These are phyloP conservation scores for Danio jaintianensis DNA, from an alignment of 2,797 vertebrate species.

Conservation along the genomic window DNA sequence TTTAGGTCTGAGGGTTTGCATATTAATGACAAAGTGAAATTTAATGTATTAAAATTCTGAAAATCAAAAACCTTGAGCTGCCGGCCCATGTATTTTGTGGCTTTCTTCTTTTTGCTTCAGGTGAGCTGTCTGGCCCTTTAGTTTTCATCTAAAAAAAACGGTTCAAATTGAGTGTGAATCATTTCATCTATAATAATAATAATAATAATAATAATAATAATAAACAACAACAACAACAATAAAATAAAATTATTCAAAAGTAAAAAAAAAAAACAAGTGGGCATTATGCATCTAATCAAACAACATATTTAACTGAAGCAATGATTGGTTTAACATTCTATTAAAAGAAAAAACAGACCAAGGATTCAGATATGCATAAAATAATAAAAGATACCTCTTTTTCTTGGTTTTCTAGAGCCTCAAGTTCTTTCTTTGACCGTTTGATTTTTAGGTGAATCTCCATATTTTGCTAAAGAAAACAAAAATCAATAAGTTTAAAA, in stretches of 20 bases:
- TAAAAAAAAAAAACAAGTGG: too few species aligned
- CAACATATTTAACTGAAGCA: neutral
- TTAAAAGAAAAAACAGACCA: too few species aligned
- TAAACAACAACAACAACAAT: too few species aligned
- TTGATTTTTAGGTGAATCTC: conserved; percentile 97
- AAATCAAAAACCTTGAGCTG: conserved; percentile 72
- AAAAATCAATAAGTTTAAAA: conserved; percentile 8
- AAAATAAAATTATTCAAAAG: too few species aligned
- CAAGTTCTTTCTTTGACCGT: conserved; percentile 92
- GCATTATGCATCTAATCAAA: neutral
- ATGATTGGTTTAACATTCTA: too few species aligned
- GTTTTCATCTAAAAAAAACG: conserved; percentile 69
- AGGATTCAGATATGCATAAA: neutral
- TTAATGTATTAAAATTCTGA: neutral
- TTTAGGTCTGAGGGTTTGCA: neutral
- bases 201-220: too few species aligned
- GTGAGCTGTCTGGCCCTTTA: conserved; percentile 69
- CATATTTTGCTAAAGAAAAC: conserved; percentile 91
- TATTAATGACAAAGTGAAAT: neutral
- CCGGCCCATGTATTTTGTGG: conserved; percentile 75
- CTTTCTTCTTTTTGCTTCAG: conserved; percentile 80
- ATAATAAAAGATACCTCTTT: conserved; percentile 81
- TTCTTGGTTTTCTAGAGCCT: conserved; percentile 94
- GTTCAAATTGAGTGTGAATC: neutral
- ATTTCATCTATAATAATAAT: neutral